Percentiles rank a stretch among this genome's conserved stretches.
Conservation (phyloP, 2,797 vertebrate genomes). For the Acanthopagrus latus region DNA sequence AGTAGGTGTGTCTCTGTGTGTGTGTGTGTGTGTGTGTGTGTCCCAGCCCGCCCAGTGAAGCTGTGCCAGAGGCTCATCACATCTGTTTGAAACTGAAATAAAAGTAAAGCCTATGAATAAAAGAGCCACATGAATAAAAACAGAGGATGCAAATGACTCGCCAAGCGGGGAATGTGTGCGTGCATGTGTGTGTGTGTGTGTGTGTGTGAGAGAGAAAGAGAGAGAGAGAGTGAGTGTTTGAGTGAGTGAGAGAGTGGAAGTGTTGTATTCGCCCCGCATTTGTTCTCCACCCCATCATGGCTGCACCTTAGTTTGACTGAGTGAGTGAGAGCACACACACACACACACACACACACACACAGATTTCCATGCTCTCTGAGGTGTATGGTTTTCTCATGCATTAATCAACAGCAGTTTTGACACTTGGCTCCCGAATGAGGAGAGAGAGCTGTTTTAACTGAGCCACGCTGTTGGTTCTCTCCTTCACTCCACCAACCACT, state of each 20-base stretch:
- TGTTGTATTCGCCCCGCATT: slow-evolving; percentile 52
- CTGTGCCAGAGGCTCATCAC: slow-evolving; percentile 70
- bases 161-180: slow-evolving; percentile 29
- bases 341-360: slow-evolving; percentile 7
- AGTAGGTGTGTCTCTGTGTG: slow-evolving; percentile 24
- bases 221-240: slow-evolving; percentile 12
- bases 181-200: slow-evolving; percentile 33
- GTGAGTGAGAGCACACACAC: slow-evolving; percentile 6
- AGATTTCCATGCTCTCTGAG: slow-evolving; percentile 39
- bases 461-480: slow-evolving; percentile 46
- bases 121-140: slow-evolving; percentile 78
- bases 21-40: slow-evolving; percentile 32
- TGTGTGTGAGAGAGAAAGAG: slow-evolving; percentile 24
- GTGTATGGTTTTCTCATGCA: slow-evolving; percentile 73
- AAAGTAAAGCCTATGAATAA: slow-evolving; percentile 78
- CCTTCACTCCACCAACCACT: slow-evolving; percentile 45
- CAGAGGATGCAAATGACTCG: slow-evolving; percentile 69
- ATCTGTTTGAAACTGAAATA: slow-evolving; percentile 79
- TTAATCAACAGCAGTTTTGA: slow-evolving; percentile 81
- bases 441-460: slow-evolving; percentile 53
- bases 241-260: slow-evolving; percentile 28
- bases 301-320: slow-evolving; percentile 55
- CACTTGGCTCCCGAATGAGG: slow-evolving; percentile 61
- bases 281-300: slow-evolving; percentile 59
- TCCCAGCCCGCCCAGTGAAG: slow-evolving; percentile 47